phyloP scores from a whole-genome alignment of 2,113 vertebrate genomes.

The Indicator maculatus region DNA sequence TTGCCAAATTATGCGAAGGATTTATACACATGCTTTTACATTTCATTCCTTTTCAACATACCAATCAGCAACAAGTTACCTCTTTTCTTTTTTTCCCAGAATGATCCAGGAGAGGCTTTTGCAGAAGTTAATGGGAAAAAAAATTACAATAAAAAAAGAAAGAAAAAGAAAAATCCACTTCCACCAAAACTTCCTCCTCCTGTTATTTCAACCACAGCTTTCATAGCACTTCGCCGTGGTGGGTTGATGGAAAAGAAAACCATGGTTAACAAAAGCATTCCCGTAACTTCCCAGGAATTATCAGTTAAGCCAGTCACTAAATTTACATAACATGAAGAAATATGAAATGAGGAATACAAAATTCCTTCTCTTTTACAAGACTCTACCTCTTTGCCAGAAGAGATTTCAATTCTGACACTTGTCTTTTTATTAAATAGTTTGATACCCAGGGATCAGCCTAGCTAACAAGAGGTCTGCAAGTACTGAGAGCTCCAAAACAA shows the following conservation, averaged over 20 bases:
- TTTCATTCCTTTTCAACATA: background rate
- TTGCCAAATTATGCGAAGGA: background rate
- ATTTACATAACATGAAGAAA: background rate
- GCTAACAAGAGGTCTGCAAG: background rate
- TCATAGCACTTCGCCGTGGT: background rate
- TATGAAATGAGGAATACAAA: background rate
- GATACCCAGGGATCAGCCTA: background rate
- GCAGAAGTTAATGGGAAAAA: background rate
- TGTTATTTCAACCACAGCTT: background rate
- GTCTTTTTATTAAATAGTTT: background rate
- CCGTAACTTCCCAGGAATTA: background rate
- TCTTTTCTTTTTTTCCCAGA: background rate
- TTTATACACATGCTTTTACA: background rate
- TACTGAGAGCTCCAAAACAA: background rate
- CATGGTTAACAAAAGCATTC: background rate
- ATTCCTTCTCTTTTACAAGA: background rate
- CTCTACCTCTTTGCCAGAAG: background rate
- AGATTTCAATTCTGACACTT: background rate
- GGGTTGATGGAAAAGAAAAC: background rate
- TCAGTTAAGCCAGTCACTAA: background rate
- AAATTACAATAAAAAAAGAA: background rate
- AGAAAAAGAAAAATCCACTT: background rate
- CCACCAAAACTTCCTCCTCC: background rate
- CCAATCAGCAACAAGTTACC: background rate
- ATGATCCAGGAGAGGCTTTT: background rate